Conservation (phyloP, 2,888 invertebrate species). For the Orchestes rusci region DNA sequence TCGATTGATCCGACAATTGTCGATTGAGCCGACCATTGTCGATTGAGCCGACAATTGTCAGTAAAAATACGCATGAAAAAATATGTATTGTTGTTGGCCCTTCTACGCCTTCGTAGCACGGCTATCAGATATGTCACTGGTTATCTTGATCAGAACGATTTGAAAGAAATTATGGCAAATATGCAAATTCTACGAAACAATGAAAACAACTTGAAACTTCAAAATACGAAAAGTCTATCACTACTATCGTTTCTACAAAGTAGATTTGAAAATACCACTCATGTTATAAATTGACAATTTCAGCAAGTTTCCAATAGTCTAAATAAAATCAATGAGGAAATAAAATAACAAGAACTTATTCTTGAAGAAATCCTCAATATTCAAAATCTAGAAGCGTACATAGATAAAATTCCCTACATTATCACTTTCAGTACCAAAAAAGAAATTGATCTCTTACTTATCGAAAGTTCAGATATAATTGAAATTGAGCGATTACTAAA, state of each 20-base stretch:
- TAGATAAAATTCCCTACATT: constrained; percentile 7
- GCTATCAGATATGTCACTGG: constrained; percentile 8
- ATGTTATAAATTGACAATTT: constrained; percentile 9
- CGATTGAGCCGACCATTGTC: no score
- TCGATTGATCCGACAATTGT: no score
- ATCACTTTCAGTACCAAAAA: no score
- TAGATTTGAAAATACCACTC: constrained; percentile 12
- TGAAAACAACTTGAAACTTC: constrained; percentile 7
- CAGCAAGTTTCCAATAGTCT: constrained; percentile 1
- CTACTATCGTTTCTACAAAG: constrained; percentile 32
- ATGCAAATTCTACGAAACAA: constrained; percentile 14
- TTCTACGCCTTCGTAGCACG: no score
- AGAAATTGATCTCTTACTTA: no score
- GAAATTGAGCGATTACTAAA: constrained; percentile 6
- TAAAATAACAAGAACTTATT: constrained; percentile 8
- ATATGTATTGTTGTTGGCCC: no score
- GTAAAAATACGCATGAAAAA: no score
- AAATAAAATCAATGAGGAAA: constrained; percentile 5
- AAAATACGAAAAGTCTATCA: constrained; percentile 29
- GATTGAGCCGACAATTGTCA: no score
- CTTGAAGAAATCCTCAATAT: constrained; percentile 12
- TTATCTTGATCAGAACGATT: constrained; percentile 9
- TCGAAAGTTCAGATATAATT: constrained; percentile 3
- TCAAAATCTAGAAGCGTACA: constrained; percentile 6
- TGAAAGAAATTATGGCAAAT: constrained; percentile 10